A percentile compares a stretch with the other conserved stretches of the same genome.
Conservation (phyloP, 2,113 vertebrate species). For the Melanostigma gelatinosum region DNA sequence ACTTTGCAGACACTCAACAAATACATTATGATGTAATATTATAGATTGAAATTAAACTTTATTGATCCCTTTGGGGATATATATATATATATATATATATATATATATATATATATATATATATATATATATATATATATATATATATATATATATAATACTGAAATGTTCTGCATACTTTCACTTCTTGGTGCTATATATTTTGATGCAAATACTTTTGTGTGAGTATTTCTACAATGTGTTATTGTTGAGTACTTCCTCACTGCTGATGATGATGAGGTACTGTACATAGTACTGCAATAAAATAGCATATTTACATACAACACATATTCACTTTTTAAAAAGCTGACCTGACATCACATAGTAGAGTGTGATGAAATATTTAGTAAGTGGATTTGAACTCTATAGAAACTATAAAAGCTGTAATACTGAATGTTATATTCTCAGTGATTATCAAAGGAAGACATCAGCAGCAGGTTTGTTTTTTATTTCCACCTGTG, state of each 20-base stretch:
- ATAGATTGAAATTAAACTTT: neutral
- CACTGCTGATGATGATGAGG: neutral
- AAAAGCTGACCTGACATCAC: neutral
- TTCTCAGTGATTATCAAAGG: neutral
- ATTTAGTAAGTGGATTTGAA: neutral
- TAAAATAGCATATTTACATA: neutral
- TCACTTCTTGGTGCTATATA: neutral
- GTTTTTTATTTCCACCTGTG: slow-evolving; percentile 12
- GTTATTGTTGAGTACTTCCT: neutral
- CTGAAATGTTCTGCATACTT: neutral
- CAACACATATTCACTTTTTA: neutral
- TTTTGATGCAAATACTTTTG: neutral
- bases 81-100: too few relatives aligned
- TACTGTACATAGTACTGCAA: neutral
- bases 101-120: too few relatives aligned
- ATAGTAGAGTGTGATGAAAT: neutral
- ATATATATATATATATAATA: neutral
- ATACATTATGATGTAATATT: neutral
- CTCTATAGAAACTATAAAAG: too few relatives aligned
- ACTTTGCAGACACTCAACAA: neutral
- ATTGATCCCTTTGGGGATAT: neutral
- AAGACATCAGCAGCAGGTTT: slow-evolving; percentile 21
- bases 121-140: too few relatives aligned
- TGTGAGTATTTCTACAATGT: neutral
- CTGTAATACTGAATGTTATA: neutral